Percentiles rank a stretch among this genome's conserved stretches.
phyloP scores from a whole-genome alignment of 2,888 invertebrate genomes.

The Drosophila leonis region DNA sequence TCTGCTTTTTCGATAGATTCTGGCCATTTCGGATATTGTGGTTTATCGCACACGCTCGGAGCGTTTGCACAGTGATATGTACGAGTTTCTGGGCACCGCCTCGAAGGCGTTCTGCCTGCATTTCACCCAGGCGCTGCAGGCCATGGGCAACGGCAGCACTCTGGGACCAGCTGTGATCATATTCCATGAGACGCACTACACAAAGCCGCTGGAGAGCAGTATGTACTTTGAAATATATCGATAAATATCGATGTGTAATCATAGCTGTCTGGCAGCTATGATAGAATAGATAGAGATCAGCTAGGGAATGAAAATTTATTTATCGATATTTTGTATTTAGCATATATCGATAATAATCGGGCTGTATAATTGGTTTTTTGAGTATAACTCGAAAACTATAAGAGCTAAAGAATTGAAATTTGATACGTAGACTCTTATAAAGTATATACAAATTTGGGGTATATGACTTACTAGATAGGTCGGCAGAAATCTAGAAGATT shows the following conservation, averaged over 20 bases:
- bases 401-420: no score
- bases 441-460: no score
- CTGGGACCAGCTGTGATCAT: slow-evolving; percentile 91
- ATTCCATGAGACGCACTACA: slow-evolving; percentile 92
- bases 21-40: slow-evolving; percentile 93
- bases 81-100: slow-evolving; percentile 91
- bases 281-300: neutral
- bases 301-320: no score
- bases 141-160: slow-evolving; percentile 85
- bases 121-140: slow-evolving; percentile 88
- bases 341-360: neutral
- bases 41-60: slow-evolving; percentile 92
- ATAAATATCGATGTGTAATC: neutral
- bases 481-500: no score
- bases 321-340: neutral
- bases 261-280: no score
- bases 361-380: neutral
- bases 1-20: slow-evolving; percentile 85
- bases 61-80: slow-evolving; percentile 91
- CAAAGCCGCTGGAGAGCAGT: slow-evolving; percentile 88
- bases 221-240: slow-evolving; percentile 51
- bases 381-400: no score
- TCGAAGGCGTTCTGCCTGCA: slow-evolving; percentile 91
- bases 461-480: no score
- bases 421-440: no score